Conservation (phyloP, 37 sponge, comb jelly and placozoan genomes). For the Halichondria panicea region DNA sequence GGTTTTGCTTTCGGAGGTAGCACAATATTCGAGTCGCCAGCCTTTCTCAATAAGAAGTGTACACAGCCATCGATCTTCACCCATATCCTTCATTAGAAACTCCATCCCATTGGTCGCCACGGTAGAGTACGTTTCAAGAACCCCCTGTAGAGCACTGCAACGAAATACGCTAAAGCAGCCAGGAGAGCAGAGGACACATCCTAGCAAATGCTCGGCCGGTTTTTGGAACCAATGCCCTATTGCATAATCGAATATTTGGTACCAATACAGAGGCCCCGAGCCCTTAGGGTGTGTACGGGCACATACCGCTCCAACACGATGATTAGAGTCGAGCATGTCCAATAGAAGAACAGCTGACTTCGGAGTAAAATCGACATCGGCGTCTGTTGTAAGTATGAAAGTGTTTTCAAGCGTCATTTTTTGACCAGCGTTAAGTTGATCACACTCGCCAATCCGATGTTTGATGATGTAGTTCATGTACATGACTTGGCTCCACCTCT, state of each 20-base stretch:
- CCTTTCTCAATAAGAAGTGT: conserved; percentile 86
- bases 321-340: conserved; percentile 73
- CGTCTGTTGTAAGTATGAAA: conserved; percentile 93
- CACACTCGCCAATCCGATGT: conserved; percentile 39
- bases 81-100: conserved; percentile 94
- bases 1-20: conserved; percentile 75
- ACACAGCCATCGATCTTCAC: conserved; percentile 95
- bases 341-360: conserved; percentile 76
- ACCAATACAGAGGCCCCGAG: conserved; percentile 83
- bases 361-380: conserved; percentile 83
- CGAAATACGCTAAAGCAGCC: conserved; percentile 90
- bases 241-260: conserved; percentile 89
- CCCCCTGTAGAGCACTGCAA: conserved; percentile 65
- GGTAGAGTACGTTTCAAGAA: conserved; percentile 63
- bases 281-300: conserved; percentile 90
- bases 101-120: conserved; percentile 68
- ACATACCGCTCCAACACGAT: conserved; percentile 80
- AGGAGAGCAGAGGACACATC: conserved; percentile 90
- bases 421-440: conserved; percentile 2
- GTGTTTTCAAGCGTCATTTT: conserved; percentile 66
- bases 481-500: conserved; percentile 94
- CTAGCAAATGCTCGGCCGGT: conserved; percentile 81
- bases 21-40: conserved; percentile 85
- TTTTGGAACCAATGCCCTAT: conserved; percentile 90
- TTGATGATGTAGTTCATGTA: conserved; percentile 90